Evolutionary conservation across 2,113 vertebrate species (phyloP), one percentile per base, ranked within the genome.

Genomic region (Atractosteus spatula): DNA sequence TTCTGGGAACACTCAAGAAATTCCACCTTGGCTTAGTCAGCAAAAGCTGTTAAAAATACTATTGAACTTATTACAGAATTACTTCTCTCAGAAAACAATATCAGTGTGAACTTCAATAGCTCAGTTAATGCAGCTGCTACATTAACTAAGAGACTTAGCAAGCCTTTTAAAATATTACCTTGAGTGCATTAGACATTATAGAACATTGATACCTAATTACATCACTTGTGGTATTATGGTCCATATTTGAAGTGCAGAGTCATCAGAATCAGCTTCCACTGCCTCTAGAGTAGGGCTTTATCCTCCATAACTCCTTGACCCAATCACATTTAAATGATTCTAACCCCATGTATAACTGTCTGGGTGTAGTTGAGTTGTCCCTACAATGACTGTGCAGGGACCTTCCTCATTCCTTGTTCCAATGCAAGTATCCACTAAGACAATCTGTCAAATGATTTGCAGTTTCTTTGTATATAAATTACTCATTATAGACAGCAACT

Each of bases 81-180:
- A 82, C 80, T 71, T 75, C 70, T 3, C 17, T 42, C 59, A 64
- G 11, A 17, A 66, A 71, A 64, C 57, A 45, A 57, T 62, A 71
- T 78, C 72, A 72, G 68, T 66, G 65, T 63, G 56, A 72, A 75
- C 62, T 69, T 51, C n/a, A 45, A 16, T 66, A 69, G 61, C n/a
- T 63, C 41, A 47, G 62, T 4, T 65, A 66, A 77, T 65, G 68
- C 62, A 62, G 77, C 63, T 42, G 55, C 68, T 67, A 77, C 77
- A 75, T 79, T 76, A 76, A 77, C 62, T 14, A 41, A 17, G 56
- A 4, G 66, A 68, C 72, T 80, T 76, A 72, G 76, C 73, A 62
- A 63, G 69, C 74, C 74, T 79, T 79, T 82, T 81, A 76, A 79
- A 81, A 76, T 77, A 74, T 78, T 77, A 79, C 74, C 47, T 14